Evolutionary conservation across 2,113 vertebrate genomes (phyloP).

Genomic region (Otis tarda): DNA sequence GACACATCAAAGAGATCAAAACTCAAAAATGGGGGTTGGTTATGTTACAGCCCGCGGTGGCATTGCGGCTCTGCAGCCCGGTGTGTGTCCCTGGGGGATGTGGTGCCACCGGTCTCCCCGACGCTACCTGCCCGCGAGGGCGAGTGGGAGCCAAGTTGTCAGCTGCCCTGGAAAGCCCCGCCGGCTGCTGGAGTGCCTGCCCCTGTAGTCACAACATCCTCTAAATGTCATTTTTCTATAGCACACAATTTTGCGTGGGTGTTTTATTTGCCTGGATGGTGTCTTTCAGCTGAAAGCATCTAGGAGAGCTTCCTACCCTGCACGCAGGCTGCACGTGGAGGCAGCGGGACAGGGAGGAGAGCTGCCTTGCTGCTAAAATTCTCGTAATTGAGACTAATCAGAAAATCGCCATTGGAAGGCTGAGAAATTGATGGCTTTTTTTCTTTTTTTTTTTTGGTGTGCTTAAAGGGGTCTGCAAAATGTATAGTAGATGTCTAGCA

Average conservation of each 20-base stretch:
- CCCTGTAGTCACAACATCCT: neutral
- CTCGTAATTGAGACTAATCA: rapidly evolving
- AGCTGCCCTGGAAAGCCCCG: rapidly evolving
- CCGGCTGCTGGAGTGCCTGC: neutral
- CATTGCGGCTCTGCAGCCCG: rapidly evolving
- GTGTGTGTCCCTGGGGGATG: neutral
- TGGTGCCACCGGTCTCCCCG: neutral
- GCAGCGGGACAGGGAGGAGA: neutral
- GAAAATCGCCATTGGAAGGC: neutral
- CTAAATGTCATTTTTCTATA: neutral
- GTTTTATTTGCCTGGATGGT: neutral
- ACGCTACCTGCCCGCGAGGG: rapidly evolving
- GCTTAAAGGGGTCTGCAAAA: neutral
- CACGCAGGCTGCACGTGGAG: rapidly evolving
- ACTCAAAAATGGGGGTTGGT: rapidly evolving
- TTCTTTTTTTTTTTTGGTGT: neutral
- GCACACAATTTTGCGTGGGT: rapidly evolving
- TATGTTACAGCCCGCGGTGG: neutral
- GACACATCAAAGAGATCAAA: neutral
- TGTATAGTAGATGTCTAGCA: neutral
- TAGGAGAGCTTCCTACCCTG: neutral
- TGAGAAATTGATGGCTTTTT: neutral
- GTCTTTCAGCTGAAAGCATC: neutral
- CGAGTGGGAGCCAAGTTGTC: rapidly evolving
- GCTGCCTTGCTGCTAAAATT: neutral